Conservation (phyloP, 2,888 invertebrate species). For the Pachycephus smyrnensis region DNA sequence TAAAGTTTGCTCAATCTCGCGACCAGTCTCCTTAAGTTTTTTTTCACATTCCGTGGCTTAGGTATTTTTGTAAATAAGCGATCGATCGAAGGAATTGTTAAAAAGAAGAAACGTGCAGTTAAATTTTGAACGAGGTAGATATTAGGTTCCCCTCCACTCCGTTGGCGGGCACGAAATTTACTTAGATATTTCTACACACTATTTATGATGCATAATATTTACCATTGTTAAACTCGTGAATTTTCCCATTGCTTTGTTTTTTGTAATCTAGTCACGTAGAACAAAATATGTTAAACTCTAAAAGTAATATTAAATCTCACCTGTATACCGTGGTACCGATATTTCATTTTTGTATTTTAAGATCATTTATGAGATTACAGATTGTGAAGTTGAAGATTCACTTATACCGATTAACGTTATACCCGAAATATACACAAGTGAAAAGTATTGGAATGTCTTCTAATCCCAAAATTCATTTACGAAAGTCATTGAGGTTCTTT, state of each 20-base stretch:
- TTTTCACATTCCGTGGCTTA: neutral
- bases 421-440: conserved; percentile 1
- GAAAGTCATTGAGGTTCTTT: too few species aligned
- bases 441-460: too few species aligned
- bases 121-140: neutral
- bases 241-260: conserved; percentile 53
- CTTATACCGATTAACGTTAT: conserved; percentile 1
- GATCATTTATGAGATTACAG: too few species aligned
- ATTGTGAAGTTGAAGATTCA: neutral
- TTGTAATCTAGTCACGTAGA: conserved; percentile 64
- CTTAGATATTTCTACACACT: conserved; percentile 44
- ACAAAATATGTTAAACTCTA: conserved; percentile 54
- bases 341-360: neutral
- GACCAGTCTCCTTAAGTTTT: neutral
- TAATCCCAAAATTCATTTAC: too few species aligned
- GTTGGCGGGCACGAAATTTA: conserved; percentile 27
- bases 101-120: neutral
- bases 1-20: too few species aligned
- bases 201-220: conserved; percentile 49
- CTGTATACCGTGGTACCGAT: conserved; percentile 34
- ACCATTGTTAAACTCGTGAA: conserved; percentile 50
- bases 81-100: neutral
- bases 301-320: conserved; percentile 55
- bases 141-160: neutral
- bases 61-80: conserved; percentile 4